phyloP scores from a whole-genome alignment of 92 coral and sea anemone genomes.

The Porites evermanni region DNA sequence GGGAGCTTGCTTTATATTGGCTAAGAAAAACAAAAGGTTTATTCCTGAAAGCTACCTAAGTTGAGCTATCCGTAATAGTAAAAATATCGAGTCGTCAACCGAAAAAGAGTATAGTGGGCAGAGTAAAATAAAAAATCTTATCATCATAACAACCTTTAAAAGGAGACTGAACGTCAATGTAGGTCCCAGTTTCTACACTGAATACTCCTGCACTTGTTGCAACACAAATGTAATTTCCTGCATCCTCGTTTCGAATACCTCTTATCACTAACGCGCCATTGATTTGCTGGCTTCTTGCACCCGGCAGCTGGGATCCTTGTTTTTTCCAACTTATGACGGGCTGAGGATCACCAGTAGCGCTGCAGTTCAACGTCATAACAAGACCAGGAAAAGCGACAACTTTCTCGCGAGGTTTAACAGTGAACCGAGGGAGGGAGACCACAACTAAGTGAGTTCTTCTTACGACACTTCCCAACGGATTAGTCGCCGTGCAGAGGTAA shows the following conservation, averaged over 20 bases:
- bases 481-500: conserved; percentile 54
- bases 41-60: no score
- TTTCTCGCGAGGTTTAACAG: background rate
- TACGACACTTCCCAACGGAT: conserved; percentile 38
- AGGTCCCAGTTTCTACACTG: background rate
- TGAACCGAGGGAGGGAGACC: conserved; percentile 37
- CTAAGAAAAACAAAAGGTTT: no score
- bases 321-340: conserved; percentile 51
- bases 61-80: no score
- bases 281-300: background rate
- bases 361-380: conserved; percentile 31
- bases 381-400: background rate
- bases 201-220: background rate
- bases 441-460: background rate
- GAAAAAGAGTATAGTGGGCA: no score
- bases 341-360: conserved; percentile 37
- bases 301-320: conserved; percentile 38
- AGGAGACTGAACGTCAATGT: background rate
- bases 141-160: background rate
- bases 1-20: no score
- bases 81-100: no score
- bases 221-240: conserved; percentile 31
- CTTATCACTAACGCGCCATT: background rate
- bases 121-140: no score
- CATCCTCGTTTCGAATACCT: background rate